Conservation (phyloP, 1,140 invertebrate species). For the Drosophila pachea region DNA sequence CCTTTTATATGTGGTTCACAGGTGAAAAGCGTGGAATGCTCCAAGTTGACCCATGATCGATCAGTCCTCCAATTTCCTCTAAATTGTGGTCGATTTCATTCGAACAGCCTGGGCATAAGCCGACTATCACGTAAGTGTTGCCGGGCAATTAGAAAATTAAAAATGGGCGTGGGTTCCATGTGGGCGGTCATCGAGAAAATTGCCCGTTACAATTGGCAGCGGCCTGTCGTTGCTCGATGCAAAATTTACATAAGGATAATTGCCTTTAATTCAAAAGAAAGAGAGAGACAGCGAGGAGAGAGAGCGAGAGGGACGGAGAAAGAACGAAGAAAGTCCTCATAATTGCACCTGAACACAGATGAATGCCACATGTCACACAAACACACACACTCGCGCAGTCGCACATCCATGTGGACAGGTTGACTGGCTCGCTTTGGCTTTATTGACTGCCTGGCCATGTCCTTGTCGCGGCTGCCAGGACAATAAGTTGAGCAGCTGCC, state of each 20-base stretch:
- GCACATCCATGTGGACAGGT: constrained; percentile 7
- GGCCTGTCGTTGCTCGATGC: constrained; percentile 12
- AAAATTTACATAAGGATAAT: constrained; percentile 63
- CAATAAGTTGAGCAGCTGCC: constrained; percentile 25
- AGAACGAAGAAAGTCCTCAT: constrained; percentile 40
- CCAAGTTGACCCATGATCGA: background rate
- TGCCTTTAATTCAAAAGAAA: constrained; percentile 67
- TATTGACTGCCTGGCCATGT: constrained; percentile 39
- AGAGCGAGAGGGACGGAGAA: constrained; percentile 37
- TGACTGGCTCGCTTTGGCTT: constrained; percentile 25
- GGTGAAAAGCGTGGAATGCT: constrained; percentile 6
- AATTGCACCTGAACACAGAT: constrained; percentile 42
- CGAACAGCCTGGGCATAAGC: too few relatives aligned
- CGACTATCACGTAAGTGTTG: too few relatives aligned
- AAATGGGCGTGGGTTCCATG: background rate
- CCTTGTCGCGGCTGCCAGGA: constrained; percentile 21
- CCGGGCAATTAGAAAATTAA: constrained; percentile 8
- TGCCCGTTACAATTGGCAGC: background rate
- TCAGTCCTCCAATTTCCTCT: background rate
- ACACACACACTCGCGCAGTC: background rate
- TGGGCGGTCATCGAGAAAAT: background rate
- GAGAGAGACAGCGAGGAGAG: constrained; percentile 34
- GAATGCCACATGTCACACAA: constrained; percentile 15
- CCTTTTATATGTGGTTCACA: background rate
- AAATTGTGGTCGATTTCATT: background rate